Base-by-base conservation (phyloP, 2,113 vertebrate species). In the Notechis scutatus region DNA sequence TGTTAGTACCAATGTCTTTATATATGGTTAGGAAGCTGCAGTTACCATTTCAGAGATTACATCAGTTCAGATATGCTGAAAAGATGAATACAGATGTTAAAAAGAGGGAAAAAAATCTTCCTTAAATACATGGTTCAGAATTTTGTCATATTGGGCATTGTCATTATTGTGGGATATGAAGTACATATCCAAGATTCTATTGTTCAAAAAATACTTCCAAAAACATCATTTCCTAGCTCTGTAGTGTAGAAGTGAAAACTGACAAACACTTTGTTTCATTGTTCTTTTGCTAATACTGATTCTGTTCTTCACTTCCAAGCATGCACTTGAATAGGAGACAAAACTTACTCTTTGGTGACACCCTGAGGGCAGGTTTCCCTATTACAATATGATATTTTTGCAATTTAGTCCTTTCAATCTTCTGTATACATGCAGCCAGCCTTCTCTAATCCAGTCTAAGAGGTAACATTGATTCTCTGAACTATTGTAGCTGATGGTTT, bases 321-420 rank as follows among this genome's bases (percentile, higher is more conserved):
- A 59, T 85, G 26, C 24, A 89, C 39, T 81, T 55, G 29, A 20
- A 18, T 23, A 26, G 14, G 4, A 26, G 7, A 47, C 88, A 90
- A 93, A 90, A 47, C 42, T 59, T 86, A 90, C 69, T 90, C 92
- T 93, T 90, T 93, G 88, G 69, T 86, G 92, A 90, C 92, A 90
- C 88, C 92, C 88, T 85, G 88, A 93, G 92, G 92, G 23, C 23
- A 86, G 4, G 4, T 86, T 90, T 93, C 74, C 55, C 90, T 90
- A 87, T 93, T 90, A 26, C 56, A 89, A 15, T 39, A 64, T 64
- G 5, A 42, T 11, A n/a, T 59, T 92, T 89, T 26, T 74, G 50
- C 18, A 21, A 23, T 18, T 45, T 29, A 89, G 21, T 3, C 5
- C 5, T 45, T 29, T 45, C 34, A 23, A 23, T 92, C 59, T 47